phyloP scores from a whole-genome alignment of 2,888 invertebrate species.

The Hecatera dysodea region DNA sequence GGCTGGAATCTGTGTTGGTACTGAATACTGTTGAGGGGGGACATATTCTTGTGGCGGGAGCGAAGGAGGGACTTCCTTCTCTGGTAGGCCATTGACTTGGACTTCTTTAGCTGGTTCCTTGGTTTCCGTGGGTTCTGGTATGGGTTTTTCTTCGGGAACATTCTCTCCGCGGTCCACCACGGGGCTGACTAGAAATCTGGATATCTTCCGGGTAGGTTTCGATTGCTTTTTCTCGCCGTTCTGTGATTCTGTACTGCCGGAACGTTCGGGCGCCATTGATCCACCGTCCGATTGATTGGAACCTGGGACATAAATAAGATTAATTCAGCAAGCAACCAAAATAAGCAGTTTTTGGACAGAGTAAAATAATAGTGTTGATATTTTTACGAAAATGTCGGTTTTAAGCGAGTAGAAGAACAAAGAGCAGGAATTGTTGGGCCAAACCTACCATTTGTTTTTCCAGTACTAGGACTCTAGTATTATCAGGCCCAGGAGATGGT shows the following conservation, averaged over 20 bases:
- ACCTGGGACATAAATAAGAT: constrained; percentile 70
- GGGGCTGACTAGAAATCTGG: constrained; percentile 95
- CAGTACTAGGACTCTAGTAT: too few species aligned
- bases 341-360: too few species aligned
- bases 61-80: constrained; percentile 64
- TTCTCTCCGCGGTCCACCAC: constrained; percentile 91
- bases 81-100: constrained; percentile 77
- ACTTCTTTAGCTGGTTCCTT: constrained; percentile 54
- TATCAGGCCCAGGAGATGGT: too few species aligned
- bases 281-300: constrained; percentile 88
- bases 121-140: constrained; percentile 58
- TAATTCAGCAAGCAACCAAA: too few species aligned
- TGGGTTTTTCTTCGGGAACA: constrained; percentile 69
- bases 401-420: too few species aligned
- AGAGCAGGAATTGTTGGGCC: too few species aligned
- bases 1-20: constrained; percentile 73
- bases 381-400: too few species aligned
- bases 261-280: constrained; percentile 80
- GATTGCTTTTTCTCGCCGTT: constrained; percentile 85
- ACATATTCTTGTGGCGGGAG: constrained; percentile 68
- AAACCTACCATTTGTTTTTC: too few species aligned
- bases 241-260: constrained; percentile 83
- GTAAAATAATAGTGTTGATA: too few species aligned
- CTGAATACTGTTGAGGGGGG: constrained; percentile 83
- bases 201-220: constrained; percentile 93